Evolutionary conservation across 1,140 invertebrate genomes (phyloP).

Genomic region (Eciton burchellii): DNA sequence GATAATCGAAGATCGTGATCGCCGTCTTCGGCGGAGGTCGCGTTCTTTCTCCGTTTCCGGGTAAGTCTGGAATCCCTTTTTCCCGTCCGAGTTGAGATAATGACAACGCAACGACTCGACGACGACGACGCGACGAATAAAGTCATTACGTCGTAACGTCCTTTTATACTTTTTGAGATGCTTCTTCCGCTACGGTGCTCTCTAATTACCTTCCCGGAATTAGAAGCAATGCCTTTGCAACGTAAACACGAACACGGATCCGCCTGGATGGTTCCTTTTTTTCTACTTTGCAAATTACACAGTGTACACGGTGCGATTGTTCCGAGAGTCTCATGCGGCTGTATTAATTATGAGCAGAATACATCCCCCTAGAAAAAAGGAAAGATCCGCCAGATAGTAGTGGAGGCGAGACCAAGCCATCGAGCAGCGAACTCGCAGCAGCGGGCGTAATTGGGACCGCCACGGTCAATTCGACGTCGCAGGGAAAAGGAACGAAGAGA

Average conservation of each 20-base stretch:
- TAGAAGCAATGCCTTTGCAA: too few species aligned
- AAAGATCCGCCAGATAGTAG: conserved; percentile 92
- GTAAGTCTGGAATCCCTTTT: conserved; percentile 11
- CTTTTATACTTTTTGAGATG: not conserved
- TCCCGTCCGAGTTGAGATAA: not conserved
- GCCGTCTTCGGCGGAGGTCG: conserved; percentile 62
- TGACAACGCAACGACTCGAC: not conserved
- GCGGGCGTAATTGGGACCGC: conserved; percentile 85
- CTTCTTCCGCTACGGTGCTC: not conserved
- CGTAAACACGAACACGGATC: not conserved
- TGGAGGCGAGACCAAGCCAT: conserved; percentile 90
- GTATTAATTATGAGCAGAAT: conserved; percentile 83
- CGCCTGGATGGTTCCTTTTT: not conserved
- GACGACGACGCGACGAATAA: not conserved
- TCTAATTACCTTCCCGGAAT: not conserved
- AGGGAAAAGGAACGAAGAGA: conserved; percentile 89
- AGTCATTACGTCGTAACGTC: not conserved
- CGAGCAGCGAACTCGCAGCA: conserved; percentile 86
- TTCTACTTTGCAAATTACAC: conserved; percentile 8
- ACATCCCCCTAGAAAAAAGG: conserved; percentile 91
- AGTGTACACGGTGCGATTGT: not conserved
- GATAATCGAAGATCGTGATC: conserved; percentile 61
- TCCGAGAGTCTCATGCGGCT: conserved; percentile 16
- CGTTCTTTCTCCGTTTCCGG: conserved; percentile 56
- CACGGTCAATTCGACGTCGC: conserved; percentile 86